Evolutionary conservation across 2,113 vertebrate species (phyloP), one percentile per base, ranked within the genome.

Genomic region (Uropsilus gracilis): DNA sequence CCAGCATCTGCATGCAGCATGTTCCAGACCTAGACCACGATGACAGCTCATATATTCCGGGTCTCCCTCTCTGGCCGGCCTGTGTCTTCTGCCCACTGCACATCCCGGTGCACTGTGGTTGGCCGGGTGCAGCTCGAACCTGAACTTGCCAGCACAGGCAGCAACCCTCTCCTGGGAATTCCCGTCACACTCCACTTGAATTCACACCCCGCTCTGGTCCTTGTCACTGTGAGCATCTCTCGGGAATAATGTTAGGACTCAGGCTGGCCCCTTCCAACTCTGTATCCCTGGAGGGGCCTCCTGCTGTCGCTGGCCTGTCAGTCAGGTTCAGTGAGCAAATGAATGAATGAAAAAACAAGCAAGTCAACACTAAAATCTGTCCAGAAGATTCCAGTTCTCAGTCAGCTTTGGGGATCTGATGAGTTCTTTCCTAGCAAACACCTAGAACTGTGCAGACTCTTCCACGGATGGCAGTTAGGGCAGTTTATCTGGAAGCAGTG

Each of bases 1-100:
- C 55, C 16, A 28, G 13, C n/a, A 42, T 50, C 72, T 18, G 0
- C 0, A 44, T 3, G 0, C 34, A 63, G 57, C 5, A 6, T 39
- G 39, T 14, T 32, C 46, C 13, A 5, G 3, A 12, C 64, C 44
- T 6, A 91, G 73, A 82, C 32, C 26, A 34, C 34, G 46, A 0
- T 20, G 17, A n/a, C 2, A 8, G 18, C 42, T 69, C 63, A 26
- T 0, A 10, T 76, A n/a, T 18, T 46, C 20, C 18, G 10, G 59
- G 28, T 57, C 55, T 24, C 55, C 12, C 55, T 57, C 22, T 24
- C n/a, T 34, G 10, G 1, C 11, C 64, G n/a, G 1, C 48, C 8
- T 28, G 20, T n/a, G 28, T 53, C 46, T 76, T 92, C 44, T 16
- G 61, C 48, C 34, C 46, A 13, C 0, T 26, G 34, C 24, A 30